Evolutionary conservation across 2,888 invertebrate genomes (phyloP), one percentile per base, ranked within the genome.

Genomic region (Erynnis tages): DNA sequence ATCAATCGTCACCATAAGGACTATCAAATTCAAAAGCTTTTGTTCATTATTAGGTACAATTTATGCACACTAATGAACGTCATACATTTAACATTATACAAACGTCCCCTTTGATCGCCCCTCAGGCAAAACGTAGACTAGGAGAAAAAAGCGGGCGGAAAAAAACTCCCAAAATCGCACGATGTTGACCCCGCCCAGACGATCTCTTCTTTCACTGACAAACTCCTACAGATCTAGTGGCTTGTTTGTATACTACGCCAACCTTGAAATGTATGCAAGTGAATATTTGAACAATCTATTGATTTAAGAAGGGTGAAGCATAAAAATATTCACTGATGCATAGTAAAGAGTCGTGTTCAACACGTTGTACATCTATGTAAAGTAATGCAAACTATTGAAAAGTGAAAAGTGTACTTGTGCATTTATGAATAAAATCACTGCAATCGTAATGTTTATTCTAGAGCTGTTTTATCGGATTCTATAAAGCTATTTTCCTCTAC

Each of bases 361-460:
- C 38, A 34, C 17, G 23, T 48, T 40, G 30, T 40, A 3, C 29
- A 30, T 48, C 30, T 41, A 49, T 49, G 49, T 29, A 43, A 43
- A 50, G 35, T 11, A 43, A 49, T 49, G 49, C 21, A 43, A 43
- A 50, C 35, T 11, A 43, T 43, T 43, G 27, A 50, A 43, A 29
- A 43, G 41, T 27, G 43, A 50, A 50, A 50, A 16, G 27, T 19
- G 29, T 32, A 16, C 13, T 27, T 11, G 27, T 23, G 35, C 25
- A 50, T 35, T 21, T 35, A 43, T 50, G 43, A 35, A 50, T 44
- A 29, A 43, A 48, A 19, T 19, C 16, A 47, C 32, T 40, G n/a
- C 48, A 10, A 11, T 41, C 49, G n/a, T n/a, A n/a, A 40, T 49
- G 41, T 49, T 41, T 49, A 49, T 49, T 49, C 41, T 19, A 19